Conservation (phyloP, 2,888 invertebrate species). For the Gastrophysa polygoni region DNA sequence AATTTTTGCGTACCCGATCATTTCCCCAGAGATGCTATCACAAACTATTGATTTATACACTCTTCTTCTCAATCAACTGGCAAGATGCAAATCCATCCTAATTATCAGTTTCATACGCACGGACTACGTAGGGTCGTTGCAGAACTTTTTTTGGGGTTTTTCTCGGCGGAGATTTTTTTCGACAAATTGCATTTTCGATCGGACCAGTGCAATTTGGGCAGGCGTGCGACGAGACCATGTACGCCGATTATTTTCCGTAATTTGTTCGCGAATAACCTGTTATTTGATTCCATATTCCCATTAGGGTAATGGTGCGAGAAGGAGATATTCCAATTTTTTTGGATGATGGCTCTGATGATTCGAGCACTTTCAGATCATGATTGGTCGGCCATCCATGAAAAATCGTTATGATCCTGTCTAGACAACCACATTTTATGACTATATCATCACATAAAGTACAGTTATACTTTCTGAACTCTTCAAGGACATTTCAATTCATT, state of each 20-base stretch:
- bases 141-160: not conserved
- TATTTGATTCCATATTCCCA: not conserved
- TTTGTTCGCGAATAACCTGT: conserved; percentile 5
- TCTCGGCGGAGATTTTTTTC: conserved; percentile 1
- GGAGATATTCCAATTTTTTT: not conserved
- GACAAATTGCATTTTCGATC: conserved; percentile 14
- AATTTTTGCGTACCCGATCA: not conserved
- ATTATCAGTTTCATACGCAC: conserved; percentile 2
- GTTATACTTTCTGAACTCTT: too few species aligned
- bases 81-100: conserved; percentile 8
- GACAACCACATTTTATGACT: too few species aligned
- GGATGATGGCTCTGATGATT: too few species aligned
- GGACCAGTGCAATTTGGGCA: conserved; percentile 8
- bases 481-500: too few species aligned
- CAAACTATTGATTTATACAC: not conserved
- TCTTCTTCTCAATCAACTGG: conserved; percentile 5
- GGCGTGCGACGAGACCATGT: conserved; percentile 6
- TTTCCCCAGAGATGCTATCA: not conserved
- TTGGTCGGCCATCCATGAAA: too few species aligned
- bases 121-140: not conserved
- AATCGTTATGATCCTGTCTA: too few species aligned
- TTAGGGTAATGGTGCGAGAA: not conserved
- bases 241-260: not conserved
- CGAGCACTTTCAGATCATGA: too few species aligned
- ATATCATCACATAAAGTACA: too few species aligned